Evolutionary conservation across 2,113 vertebrate genomes (phyloP), one percentile per base, ranked within the genome.

Genomic region (Pterocles orientalis): DNA sequence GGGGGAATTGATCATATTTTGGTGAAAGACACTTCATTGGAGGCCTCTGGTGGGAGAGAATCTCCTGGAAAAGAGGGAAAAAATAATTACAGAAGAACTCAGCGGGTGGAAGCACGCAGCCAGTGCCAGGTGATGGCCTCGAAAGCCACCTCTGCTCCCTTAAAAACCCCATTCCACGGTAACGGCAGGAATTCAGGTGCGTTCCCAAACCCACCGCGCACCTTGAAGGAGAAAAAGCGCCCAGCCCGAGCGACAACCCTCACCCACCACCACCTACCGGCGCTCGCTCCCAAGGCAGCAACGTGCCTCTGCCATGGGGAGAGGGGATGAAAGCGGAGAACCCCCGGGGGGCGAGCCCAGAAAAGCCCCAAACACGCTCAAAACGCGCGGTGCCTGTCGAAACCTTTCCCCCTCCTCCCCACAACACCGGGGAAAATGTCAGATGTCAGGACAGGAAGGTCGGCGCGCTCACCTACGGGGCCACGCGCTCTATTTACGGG

Each of bases 171-270:
- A 21, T 25, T 83, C 60, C 26, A 10, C 16, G 14, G 17, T 1
- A 53, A 39, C 2, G 0, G 21, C 18, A 33, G 6, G 28, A 24
- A 33, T 19, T 41, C 24, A 7, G 50, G 8, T 4, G 26, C 2
- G 0, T 8, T 15, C 34, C 14, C 29, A 20, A 45, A 23, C 61
- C 75, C 1, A 28, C 28, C 1, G 0, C 1, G 13, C 77, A 57
- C 36, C 39, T 26, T 20, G 4, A 25, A 34, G 0, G 3, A 21
- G 83, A 9, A 33, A 5, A 7, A 45, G 41, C 71, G 29, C 12
- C 53, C 58, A 15, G 36, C n/a, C n/a, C 3, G 2, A 34, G 41
- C 18, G 0, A 18, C 51, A 13, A 4, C 48, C 66, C 48, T 18
- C 66, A 2, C 3, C 14, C 39, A 3, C n/a, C 82, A 6, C 29